Evolutionary conservation across 2,113 vertebrate species (phyloP).

Genomic region (Salvelinus alpinus): DNA sequence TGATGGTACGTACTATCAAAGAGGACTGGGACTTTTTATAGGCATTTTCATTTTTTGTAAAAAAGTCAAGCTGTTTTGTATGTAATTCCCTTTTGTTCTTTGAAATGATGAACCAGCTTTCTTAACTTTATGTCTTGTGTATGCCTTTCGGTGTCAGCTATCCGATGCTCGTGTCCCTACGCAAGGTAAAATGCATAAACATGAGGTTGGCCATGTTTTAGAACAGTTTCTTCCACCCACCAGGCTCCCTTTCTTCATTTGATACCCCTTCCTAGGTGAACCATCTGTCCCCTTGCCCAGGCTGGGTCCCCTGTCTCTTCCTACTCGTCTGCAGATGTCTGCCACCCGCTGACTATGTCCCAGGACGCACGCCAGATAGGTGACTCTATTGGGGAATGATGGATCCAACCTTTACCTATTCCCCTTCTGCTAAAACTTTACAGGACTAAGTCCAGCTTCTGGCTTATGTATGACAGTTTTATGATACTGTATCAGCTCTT

Average conservation of each 20-base stretch:
- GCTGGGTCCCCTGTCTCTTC: slow-evolving; percentile 56
- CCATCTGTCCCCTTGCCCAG: slow-evolving; percentile 58
- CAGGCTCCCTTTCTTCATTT: slow-evolving; percentile 32
- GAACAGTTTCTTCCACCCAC: slow-evolving; percentile 43
- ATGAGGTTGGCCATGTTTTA: slow-evolving; percentile 53
- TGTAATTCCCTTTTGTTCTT: background rate
- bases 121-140: background rate
- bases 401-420: slow-evolving; percentile 10
- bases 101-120: background rate
- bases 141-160: slow-evolving; percentile 47
- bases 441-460: background rate
- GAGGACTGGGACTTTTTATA: background rate
- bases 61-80: background rate
- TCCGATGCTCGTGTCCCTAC: background rate
- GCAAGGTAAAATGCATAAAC: slow-evolving; percentile 55
- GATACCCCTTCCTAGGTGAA: slow-evolving; percentile 52
- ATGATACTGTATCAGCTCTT: no score
- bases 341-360: slow-evolving; percentile 54
- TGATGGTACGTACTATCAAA: background rate
- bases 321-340: slow-evolving; percentile 50
- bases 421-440: background rate
- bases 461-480: background rate
- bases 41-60: background rate
- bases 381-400: slow-evolving; percentile 34
- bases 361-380: slow-evolving; percentile 27